Evolutionary conservation across 2,888 invertebrate species (phyloP).

Genomic region (Eristalis intricaria): DNA sequence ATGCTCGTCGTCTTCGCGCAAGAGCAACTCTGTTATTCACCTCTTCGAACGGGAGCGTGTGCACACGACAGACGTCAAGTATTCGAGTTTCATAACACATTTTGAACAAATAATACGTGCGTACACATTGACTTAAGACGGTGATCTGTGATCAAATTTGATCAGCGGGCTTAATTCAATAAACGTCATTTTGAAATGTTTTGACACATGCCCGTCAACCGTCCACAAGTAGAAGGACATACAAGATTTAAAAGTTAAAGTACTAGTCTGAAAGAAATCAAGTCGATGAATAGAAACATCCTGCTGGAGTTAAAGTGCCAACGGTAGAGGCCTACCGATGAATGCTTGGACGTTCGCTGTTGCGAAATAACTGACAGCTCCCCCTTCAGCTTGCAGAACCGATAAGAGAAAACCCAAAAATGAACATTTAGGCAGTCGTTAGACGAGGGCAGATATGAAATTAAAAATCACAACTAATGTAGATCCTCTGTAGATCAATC

Average conservation of each 20-base stretch:
- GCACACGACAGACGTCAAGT: not conserved
- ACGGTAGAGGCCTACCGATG: not conserved
- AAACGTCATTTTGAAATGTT: not conserved
- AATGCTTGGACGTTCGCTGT: not conserved
- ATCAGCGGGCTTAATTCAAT: not conserved
- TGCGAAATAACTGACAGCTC: not conserved
- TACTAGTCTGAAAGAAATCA: no score
- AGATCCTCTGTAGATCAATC: slow-evolving; percentile 24
- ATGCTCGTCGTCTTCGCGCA: no score
- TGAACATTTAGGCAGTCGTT: not conserved
- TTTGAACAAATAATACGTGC: not conserved
- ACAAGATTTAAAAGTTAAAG: no score
- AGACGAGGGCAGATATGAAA: slow-evolving; percentile 10
- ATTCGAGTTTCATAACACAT: not conserved
- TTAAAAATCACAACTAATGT: slow-evolving; percentile 24
- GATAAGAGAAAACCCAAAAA: not conserved
- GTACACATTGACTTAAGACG: not conserved
- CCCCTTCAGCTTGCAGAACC: not conserved
- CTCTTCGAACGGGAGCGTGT: not conserved
- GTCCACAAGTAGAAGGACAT: not conserved
- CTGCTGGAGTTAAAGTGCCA: not conserved
- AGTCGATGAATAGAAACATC: not conserved
- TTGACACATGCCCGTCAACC: not conserved
- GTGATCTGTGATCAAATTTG: not conserved
- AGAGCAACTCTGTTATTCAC: not conserved